Evolutionary conservation across 2,888 invertebrate species (phyloP), one percentile per base, ranked within the genome.

Genomic region (Drosophila bunnanda): DNA sequence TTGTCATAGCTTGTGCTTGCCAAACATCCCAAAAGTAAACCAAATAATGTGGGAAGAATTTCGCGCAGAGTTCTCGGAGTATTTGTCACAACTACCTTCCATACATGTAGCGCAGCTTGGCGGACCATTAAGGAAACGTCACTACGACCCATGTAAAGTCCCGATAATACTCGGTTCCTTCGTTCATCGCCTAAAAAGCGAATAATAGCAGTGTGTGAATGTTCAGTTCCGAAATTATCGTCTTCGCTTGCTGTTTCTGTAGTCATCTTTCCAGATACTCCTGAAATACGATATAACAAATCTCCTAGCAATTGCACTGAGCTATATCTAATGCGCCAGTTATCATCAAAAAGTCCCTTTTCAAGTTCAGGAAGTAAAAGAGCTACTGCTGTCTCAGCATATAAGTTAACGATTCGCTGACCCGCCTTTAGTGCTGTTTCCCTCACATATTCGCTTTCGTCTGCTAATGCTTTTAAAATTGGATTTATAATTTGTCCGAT

Each of bases 21-120:
- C 78, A 99, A 94, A 92, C 98, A 98, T 55, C 98, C 97, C 60
- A 99, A 93, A 72, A 99, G 93, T 56, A 99, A 93, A 15, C 96
- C 95, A 93, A 99, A 99, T 50, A 99, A 93, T 0, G 98, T 98
- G 8, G 98, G 98, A 77, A 99, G 93, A 88, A 99, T 99, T 94
- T 99, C 99, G 72, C 98, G 94, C 48, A 99, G 93, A 0, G 99
- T 99, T 91, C 98, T 95, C 0, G 99, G 99, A 0, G 99, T 99
- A 92, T 99, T 99, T 1, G 98, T 97, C 2, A 99, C 99, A 2
- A 99, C 98, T 79, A 99, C 97, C 94, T 99, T 99, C 99, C 99
- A 99, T 0, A 99, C 99, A 92, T 99, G 99, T 64, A 99, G 94
- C 10, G 99, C 98, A 0, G 99, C 97, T 93, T 99, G 99, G 0